Conservation (phyloP, 2,888 invertebrate species). For the Drosophila birchii region DNA sequence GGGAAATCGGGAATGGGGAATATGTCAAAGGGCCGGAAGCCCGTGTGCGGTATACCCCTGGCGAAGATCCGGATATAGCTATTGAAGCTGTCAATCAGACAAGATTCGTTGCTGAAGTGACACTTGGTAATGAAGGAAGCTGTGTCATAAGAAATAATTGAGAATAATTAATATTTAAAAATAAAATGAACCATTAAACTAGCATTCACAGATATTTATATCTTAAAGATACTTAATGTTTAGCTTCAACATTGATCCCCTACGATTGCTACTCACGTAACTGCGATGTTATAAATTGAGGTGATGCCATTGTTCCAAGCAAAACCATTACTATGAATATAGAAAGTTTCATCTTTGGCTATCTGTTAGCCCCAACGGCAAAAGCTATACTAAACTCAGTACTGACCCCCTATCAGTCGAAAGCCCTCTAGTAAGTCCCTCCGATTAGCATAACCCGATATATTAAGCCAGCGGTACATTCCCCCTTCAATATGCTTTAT, state of each 20-base stretch:
- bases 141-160: not conserved
- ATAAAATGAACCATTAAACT: too few relatives aligned
- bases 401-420: not conserved
- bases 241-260: not conserved
- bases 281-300: not conserved
- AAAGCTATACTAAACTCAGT: not conserved
- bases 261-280: not conserved
- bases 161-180: too few relatives aligned
- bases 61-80: constrained; percentile 32
- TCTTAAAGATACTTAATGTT: too few relatives aligned
- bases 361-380: constrained; percentile 1
- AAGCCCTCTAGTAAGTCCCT: not conserved
- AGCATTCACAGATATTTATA: too few relatives aligned
- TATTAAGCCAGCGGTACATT: not conserved
- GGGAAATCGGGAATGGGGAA: constrained; percentile 21
- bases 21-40: constrained; percentile 22
- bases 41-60: constrained; percentile 28
- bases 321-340: not conserved
- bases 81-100: constrained; percentile 42
- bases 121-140: constrained; percentile 46
- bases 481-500: constrained; percentile 4
- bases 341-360: not conserved
- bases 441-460: constrained; percentile 16
- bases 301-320: not conserved
- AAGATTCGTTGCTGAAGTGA: constrained; percentile 38